phyloP scores from a whole-genome alignment of 2,113 vertebrate genomes.

The Scytalopus superciliaris region DNA sequence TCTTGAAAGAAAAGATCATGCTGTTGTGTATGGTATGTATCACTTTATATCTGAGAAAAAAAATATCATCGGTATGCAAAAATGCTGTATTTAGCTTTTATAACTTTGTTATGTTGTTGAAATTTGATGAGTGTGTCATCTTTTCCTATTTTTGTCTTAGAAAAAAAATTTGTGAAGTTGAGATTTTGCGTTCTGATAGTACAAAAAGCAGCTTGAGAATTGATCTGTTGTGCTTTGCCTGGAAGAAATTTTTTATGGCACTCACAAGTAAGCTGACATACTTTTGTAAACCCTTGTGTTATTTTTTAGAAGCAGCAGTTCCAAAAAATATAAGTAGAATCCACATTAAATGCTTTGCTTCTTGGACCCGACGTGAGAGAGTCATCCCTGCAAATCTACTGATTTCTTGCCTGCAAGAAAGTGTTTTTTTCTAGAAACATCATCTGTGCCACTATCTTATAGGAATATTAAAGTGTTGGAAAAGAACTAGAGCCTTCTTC shows the following conservation, averaged over 20 bases:
- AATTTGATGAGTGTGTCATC: neutral
- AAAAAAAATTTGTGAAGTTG: neutral
- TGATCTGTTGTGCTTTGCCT: neutral
- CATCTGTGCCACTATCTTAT: neutral
- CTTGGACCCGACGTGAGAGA: neutral
- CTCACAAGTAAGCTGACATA: slow-evolving; percentile 16
- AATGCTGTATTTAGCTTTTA: neutral
- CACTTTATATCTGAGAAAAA: neutral
- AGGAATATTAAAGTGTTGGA: neutral
- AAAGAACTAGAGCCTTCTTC: neutral
- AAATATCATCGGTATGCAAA: neutral
- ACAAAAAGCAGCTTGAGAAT: neutral
- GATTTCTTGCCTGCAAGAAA: neutral
- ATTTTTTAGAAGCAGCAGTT: slow-evolving; percentile 54
- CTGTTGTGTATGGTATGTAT: neutral
- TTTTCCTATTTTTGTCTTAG: neutral
- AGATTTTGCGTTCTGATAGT: neutral
- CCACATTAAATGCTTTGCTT: slow-evolving; percentile 48
- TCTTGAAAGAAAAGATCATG: neutral
- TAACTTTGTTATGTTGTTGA: neutral
- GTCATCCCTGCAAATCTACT: slow-evolving; percentile 1
- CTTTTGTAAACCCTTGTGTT: slow-evolving; percentile 31
- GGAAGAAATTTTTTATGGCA: slow-evolving; percentile 25
- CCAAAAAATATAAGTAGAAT: slow-evolving; percentile 42
- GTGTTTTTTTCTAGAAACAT: neutral